A percentile compares a stretch with the other conserved stretches of the same genome.
These are phyloP conservation scores for Andinoacara biseriatus DNA, from an alignment of 2,113 vertebrate species.

Conservation along the genomic window DNA sequence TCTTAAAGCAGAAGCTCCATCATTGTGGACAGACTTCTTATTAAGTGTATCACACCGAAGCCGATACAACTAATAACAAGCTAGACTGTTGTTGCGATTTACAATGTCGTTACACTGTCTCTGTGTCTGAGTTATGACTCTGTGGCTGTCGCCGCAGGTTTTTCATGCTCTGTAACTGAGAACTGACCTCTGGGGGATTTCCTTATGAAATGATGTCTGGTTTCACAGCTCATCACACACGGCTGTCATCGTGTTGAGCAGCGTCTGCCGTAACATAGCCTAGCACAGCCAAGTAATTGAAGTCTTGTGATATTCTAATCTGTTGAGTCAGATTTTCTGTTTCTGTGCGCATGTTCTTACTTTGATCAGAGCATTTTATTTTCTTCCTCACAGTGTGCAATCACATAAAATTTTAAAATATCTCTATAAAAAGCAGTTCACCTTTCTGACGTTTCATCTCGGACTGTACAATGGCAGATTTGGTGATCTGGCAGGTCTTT, in stretches of 20 bases:
- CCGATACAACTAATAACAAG: conserved; percentile 62
- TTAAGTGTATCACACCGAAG: conserved; percentile 36
- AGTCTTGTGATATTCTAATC: conserved; percentile 35
- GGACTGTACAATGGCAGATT: not conserved
- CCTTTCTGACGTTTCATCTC: not conserved
- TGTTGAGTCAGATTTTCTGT: not conserved
- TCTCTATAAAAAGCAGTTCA: not conserved
- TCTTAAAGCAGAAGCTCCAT: conserved; percentile 5
- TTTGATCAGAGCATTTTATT: not conserved
- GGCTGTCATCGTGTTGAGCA: conserved; percentile 56
- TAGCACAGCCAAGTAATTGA: conserved; percentile 41
- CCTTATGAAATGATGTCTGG: conserved; percentile 57
- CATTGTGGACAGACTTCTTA: conserved; percentile 18
- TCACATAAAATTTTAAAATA: not conserved
- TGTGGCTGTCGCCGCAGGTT: conserved; percentile 48
- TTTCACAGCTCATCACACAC: conserved; percentile 57
- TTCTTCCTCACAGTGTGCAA: not conserved
- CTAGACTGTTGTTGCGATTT: conserved; percentile 45
- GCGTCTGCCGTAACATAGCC: conserved; percentile 7
- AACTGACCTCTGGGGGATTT: conserved; percentile 59
- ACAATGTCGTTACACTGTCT: conserved; percentile 45
- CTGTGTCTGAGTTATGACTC: conserved; percentile 43
- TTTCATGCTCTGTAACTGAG: conserved; percentile 49
- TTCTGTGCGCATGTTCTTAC: not conserved
- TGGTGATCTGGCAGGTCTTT: not conserved